Percentiles rank a stretch among this genome's conserved stretches.
Conservation (phyloP, 2,888 invertebrate genomes). For the Ischnura elegans region DNA sequence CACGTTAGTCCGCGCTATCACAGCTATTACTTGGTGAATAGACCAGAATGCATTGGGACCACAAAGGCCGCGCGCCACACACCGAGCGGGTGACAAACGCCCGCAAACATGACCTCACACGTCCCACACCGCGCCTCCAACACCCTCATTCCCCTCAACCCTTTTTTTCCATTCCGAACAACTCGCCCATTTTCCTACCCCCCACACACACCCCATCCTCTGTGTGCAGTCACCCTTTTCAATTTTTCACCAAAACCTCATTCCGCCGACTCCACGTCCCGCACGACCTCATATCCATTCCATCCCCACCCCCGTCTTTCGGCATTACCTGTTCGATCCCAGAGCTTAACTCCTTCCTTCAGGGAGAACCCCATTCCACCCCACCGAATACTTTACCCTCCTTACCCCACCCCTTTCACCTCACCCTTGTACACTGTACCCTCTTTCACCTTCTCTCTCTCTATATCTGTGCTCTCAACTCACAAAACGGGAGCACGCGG, state of each 20-base stretch:
- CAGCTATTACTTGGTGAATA: conserved; percentile 38
- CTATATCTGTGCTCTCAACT: background rate
- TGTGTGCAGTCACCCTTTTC: background rate
- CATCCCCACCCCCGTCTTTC: background rate
- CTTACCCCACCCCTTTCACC: background rate
- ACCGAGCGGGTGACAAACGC: conserved; percentile 24
- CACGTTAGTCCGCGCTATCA: conserved; percentile 26
- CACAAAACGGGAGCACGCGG: background rate
- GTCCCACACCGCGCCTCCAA: background rate
- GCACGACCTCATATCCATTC: conserved; percentile 34
- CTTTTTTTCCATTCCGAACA: too few species aligned
- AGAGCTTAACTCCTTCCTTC: conserved; percentile 2
- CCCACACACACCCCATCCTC: background rate
- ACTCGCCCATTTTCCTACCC: background rate
- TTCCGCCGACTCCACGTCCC: conserved; percentile 24
- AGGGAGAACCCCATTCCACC: too few species aligned
- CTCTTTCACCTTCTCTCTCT: too few species aligned
- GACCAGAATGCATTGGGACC: conserved; percentile 38
- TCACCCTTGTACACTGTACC: background rate
- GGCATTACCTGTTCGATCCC: conserved; percentile 38
- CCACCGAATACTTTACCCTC: background rate
- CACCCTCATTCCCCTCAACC: background rate
- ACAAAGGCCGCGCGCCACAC: conserved; percentile 11
- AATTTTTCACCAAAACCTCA: conserved; percentile 35
- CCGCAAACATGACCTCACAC: conserved; percentile 38